phyloP scores from a whole-genome alignment of 2,113 vertebrate genomes.

The Lamprologus ornatipinnis region DNA sequence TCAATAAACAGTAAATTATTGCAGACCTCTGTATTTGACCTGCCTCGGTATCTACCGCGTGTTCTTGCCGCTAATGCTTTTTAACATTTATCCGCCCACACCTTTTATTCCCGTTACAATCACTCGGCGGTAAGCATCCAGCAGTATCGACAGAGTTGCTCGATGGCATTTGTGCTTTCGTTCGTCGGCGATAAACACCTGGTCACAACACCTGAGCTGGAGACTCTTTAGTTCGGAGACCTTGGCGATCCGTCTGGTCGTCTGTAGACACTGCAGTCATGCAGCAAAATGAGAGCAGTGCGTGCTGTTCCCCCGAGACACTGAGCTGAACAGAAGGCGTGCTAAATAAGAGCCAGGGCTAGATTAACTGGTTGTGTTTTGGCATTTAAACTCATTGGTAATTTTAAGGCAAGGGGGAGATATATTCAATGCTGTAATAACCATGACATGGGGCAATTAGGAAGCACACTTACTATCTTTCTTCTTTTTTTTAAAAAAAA shows the following conservation, averaged over 20 bases:
- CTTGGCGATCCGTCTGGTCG: conserved; percentile 4
- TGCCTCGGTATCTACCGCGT: background rate
- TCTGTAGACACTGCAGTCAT: conserved; percentile 45
- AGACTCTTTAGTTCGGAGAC: background rate
- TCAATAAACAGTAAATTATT: background rate
- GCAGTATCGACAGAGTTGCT: background rate
- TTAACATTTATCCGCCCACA: background rate
- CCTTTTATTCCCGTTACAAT: background rate
- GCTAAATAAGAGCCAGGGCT: conserved; percentile 9
- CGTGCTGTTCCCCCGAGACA: conserved; percentile 29
- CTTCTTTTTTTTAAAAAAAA: fast-evolving
- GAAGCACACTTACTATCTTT: background rate
- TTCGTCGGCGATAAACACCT: background rate
- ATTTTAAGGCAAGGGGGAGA: conserved; percentile 7
- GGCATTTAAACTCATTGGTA: conserved; percentile 4
- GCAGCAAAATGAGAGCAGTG: conserved; percentile 47
- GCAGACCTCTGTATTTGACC: background rate
- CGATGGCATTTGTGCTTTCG: background rate
- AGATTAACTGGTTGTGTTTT: conserved; percentile 9
- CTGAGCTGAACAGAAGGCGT: background rate
- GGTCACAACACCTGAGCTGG: background rate
- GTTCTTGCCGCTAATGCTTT: background rate
- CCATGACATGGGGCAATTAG: background rate
- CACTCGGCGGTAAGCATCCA: background rate
- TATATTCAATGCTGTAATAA: conserved; percentile 40